Evolutionary conservation across 2,113 vertebrate species (phyloP), one percentile per base, ranked within the genome.

Genomic region (Gila orcuttii): DNA sequence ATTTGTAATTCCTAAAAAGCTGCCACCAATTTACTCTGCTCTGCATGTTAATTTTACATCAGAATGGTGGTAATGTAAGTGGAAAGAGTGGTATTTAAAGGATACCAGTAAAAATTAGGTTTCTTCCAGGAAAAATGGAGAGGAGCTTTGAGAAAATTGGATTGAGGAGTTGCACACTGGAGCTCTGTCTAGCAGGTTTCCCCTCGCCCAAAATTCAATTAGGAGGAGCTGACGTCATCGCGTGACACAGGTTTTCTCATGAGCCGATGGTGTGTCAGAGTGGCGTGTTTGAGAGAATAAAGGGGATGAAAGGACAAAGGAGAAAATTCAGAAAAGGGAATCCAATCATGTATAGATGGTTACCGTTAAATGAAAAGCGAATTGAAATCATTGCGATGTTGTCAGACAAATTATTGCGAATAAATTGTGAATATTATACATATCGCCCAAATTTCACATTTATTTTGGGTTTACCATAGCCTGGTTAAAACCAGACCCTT

Each of bases 141-240:
- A 31, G 73, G 42, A 39, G 17, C 33, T 31, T 31, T 17, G 47
- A 59, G 86, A 28, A 85, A 90, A 92, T 89, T 82, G 79, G 90
- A 91, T 91, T 89, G 76, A 79, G 82, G 52, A 87, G 87, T 87
- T 80, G 86, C 77, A 92, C 91, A 93, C 86, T 91, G 88, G 76
- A 12, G 10, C 87, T 91, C 88, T 92, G 88, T 93, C 75, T 87
- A 36, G 69, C 60, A 0, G 73, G 82, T 71, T 86, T 85, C 82
- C 85, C 73, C 82, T 71, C 79, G 82, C 81, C 50, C 84, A 83
- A 90, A 93, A 94, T 92, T 91, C 78, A 93, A 79, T 94, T 90
- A 94, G 89, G 89, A 83, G 78, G 89, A 82, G 88, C 87, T 89
- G 91, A 92, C 86, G 87, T 93, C 91, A 93, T 84, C 47, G 11